Evolutionary conservation across 2,888 invertebrate species (phyloP).

Genomic region (Germaria angustata): DNA sequence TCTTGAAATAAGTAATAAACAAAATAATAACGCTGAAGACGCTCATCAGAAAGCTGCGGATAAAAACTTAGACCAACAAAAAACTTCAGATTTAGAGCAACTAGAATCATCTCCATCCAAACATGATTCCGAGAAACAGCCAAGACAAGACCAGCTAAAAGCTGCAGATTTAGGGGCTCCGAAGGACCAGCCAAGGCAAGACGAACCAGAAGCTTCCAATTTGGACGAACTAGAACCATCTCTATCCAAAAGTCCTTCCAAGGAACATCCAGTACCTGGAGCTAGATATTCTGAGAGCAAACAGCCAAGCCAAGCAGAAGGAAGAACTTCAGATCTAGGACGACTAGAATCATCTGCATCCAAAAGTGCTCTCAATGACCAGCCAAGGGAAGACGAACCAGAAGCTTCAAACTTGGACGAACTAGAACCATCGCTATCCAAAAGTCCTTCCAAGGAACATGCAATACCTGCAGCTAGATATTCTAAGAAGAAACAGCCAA

Average conservation of each 20-base stretch:
- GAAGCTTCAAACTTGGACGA: neutral
- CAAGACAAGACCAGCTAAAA: neutral
- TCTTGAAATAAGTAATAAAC: neutral
- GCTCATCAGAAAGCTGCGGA: too few relatives aligned
- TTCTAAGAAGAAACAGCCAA: neutral
- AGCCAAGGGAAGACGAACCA: neutral
- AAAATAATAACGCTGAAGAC: neutral
- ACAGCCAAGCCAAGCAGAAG: too few relatives aligned
- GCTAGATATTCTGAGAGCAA: too few relatives aligned
- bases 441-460: neutral
- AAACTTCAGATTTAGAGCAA: too few relatives aligned
- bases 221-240: neutral
- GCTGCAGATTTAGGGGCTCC: neutral
- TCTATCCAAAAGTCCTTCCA: neutral
- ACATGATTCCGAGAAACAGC: neutral
- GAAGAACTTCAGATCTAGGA: too few relatives aligned
- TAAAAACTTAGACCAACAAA: too few relatives aligned
- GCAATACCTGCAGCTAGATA: too few relatives aligned
- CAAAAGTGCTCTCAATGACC: neutral
- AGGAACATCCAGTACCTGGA: too few relatives aligned
- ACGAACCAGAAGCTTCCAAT: too few relatives aligned
- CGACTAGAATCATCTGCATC: neutral
- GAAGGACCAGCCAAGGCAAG: too few relatives aligned
- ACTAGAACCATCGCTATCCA: neutral
- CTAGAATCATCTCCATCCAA: neutral